A percentile compares a stretch with the other conserved stretches of the same genome.
phyloP scores from a whole-genome alignment of 2,888 invertebrate genomes.

The Stegophylla sp. region DNA sequence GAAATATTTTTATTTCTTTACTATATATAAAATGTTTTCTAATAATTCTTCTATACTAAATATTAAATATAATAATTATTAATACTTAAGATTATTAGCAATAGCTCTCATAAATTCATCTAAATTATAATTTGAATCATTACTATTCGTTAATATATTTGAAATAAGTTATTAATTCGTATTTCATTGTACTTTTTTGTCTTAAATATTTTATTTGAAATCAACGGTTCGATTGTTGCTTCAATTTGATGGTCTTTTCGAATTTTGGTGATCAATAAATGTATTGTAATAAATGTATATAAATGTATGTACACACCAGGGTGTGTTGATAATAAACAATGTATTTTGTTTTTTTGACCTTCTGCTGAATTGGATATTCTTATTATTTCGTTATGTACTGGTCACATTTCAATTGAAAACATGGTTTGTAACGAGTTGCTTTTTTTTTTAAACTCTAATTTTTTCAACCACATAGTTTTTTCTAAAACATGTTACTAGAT shows the following conservation, averaged over 20 bases:
- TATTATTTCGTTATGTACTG: constrained; percentile 11
- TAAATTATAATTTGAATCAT: constrained; percentile 16
- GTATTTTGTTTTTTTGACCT: not conserved
- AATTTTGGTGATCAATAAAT: not conserved
- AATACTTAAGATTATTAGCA: constrained; percentile 11
- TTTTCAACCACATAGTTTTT: not conserved
- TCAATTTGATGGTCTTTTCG: not conserved
- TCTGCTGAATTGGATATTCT: constrained; percentile 16
- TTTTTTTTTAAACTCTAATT: constrained; percentile 15
- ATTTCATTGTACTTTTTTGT: constrained; percentile 5
- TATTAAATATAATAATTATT: constrained; percentile 1
- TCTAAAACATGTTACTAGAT: constrained; percentile 8
- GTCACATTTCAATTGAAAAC: constrained; percentile 15
- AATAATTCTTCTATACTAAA: not conserved
- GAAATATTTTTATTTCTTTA: too few species aligned
- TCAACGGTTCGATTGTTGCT: constrained; percentile 23
- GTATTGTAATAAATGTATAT: too few species aligned
- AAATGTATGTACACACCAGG: too few species aligned
- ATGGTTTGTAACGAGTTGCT: constrained; percentile 8
- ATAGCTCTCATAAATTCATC: constrained; percentile 20
- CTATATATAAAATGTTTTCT: too few species aligned
- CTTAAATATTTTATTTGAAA: constrained; percentile 8
- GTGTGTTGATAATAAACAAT: not conserved
- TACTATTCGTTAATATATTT: constrained; percentile 19
- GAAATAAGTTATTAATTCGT: constrained; percentile 16